Evolutionary conservation across 1,140 invertebrate genomes (phyloP).

Genomic region (Trigoniulus corallinus): DNA sequence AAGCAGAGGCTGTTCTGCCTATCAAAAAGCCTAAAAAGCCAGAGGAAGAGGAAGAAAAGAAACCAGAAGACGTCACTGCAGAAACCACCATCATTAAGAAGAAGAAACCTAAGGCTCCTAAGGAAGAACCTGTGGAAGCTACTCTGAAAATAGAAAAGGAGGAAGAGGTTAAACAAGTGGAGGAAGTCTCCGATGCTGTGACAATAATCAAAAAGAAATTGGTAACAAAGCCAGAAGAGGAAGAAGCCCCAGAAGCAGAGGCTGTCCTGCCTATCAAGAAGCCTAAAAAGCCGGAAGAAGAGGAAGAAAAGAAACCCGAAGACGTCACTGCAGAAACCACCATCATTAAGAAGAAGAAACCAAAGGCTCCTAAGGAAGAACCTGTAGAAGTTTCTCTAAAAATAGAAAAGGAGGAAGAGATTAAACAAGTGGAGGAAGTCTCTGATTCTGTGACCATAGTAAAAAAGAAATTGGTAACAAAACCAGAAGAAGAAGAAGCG

Average conservation of each 20-base stretch:
- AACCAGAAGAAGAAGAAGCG: no score
- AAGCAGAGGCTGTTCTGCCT: no score
- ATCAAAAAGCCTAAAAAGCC: no score
- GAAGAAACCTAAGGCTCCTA: conserved; percentile 27
- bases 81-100: conserved; percentile 6
- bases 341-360: conserved; percentile 13
- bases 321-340: no score
- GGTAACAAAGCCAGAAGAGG: conserved; percentile 19
- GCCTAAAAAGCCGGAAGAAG: conserved; percentile 1
- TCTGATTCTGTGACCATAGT: no score
- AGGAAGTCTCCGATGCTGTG: conserved; percentile 6
- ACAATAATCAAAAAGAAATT: conserved; percentile 7
- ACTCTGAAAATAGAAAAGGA: conserved; percentile 38
- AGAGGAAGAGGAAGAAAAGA: no score
- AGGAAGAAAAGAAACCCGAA: no score
- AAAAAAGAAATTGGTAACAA: background rate
- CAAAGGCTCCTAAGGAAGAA: conserved; percentile 14
- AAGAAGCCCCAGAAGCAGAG: conserved; percentile 5
- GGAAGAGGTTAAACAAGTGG: conserved; percentile 28
- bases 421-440: conserved; percentile 5
- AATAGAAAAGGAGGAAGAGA: background rate
- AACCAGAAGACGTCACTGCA: conserved; percentile 15
- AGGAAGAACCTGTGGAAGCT: no score
- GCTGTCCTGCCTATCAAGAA: background rate
- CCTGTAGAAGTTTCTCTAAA: background rate